Evolutionary conservation across 2,888 invertebrate genomes (phyloP).

Genomic region (Ditylenchus weischeri): DNA sequence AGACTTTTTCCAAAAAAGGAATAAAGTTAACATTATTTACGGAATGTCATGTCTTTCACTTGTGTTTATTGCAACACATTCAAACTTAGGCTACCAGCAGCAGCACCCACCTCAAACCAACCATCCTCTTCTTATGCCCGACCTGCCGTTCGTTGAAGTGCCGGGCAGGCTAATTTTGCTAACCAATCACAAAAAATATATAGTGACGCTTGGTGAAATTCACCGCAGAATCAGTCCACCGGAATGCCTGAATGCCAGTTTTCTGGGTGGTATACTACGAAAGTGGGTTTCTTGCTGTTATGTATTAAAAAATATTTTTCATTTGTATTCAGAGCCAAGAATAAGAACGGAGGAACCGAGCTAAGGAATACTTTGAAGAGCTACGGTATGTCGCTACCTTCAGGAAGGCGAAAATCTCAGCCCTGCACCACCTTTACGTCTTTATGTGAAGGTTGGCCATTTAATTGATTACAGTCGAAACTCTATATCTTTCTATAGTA

Average conservation of each 20-base stretch:
- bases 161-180: slow-evolving; percentile 28
- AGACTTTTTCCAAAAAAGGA: too few species aligned
- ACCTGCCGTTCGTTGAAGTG: slow-evolving; percentile 7
- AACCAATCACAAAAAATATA: slow-evolving; percentile 17
- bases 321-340: slow-evolving; percentile 26
- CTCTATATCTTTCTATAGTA: too few species aligned
- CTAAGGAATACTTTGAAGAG: slow-evolving; percentile 12
- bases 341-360: slow-evolving; percentile 26
- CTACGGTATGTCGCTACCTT: slow-evolving; percentile 18
- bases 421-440: too few species aligned
- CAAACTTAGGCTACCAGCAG: too few species aligned
- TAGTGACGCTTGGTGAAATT: slow-evolving; percentile 24
- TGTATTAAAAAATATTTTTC: too few species aligned
- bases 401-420: slow-evolving; percentile 21
- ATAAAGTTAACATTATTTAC: too few species aligned
- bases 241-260: slow-evolving; percentile 23
- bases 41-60: too few species aligned
- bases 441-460: too few species aligned
- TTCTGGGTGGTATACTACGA: slow-evolving; percentile 25
- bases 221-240: slow-evolving; percentile 22
- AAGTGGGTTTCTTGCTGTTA: slow-evolving; percentile 18
- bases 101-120: too few species aligned
- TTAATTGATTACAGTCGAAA: too few species aligned
- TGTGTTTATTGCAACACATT: too few species aligned
- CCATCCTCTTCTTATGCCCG: background rate